These are phyloP conservation scores for Diadegma fenestrale DNA, from an alignment of 2,888 invertebrate genomes.

Conservation along the genomic window DNA sequence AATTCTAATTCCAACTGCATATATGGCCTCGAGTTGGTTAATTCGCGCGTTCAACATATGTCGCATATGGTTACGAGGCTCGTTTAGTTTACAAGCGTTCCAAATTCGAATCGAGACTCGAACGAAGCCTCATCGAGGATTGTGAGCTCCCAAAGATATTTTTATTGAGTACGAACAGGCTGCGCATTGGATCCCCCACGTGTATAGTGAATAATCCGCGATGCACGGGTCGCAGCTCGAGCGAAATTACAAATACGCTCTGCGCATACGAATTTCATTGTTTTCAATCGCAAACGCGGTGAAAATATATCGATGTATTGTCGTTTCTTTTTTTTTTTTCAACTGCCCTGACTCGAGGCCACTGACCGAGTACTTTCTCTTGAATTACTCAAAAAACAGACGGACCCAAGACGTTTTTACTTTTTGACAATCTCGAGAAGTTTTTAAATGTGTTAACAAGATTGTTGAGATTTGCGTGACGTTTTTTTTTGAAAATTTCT, in stretches of 20 bases:
- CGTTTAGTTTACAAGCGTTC: slow-evolving; percentile 51
- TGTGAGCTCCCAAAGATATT: neutral
- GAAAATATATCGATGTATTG: slow-evolving; percentile 7
- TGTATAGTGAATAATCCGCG: neutral
- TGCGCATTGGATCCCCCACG: slow-evolving; percentile 1
- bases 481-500: neutral
- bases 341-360: slow-evolving; percentile 22
- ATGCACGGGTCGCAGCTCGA: neutral
- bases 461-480: neutral
- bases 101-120: slow-evolving; percentile 59
- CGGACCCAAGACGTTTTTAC: neutral
- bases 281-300: slow-evolving; percentile 13
- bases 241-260: slow-evolving; percentile 37
- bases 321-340: neutral
- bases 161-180: slow-evolving; percentile 29
- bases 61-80: slow-evolving; percentile 27
- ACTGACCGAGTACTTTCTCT: slow-evolving; percentile 49
- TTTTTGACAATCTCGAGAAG: neutral
- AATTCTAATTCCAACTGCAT: slow-evolving; percentile 62
- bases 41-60: slow-evolving; percentile 18
- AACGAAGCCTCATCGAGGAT: slow-evolving; percentile 21
- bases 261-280: slow-evolving; percentile 34
- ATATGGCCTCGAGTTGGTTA: slow-evolving; percentile 51
- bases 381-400: slow-evolving; percentile 14
- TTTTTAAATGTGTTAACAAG: too few species aligned